Evolutionary conservation across 2,888 invertebrate species (phyloP), one percentile per base, ranked within the genome.

Genomic region (Euspilapteryx auroguttella): DNA sequence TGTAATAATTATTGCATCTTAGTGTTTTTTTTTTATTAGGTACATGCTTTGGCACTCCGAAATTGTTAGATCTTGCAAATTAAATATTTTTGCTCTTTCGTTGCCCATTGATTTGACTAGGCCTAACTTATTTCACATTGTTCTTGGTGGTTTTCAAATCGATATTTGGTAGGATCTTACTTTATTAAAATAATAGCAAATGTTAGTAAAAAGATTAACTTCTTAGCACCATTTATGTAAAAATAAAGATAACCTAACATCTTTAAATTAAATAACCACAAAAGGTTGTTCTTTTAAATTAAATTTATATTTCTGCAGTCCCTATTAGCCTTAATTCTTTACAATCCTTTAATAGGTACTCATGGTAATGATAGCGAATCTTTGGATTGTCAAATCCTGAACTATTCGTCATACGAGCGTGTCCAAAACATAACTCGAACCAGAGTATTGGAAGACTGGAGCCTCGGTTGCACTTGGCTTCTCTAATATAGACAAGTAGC

Each of bases 341-440:
- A n/a, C n/a, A n/a, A n/a, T n/a, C n/a, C n/a, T n/a, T n/a, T n/a
- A n/a, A n/a, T n/a, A n/a, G n/a, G n/a, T n/a, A n/a, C 14, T 29
- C 22, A 24, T 42, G 42, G 40, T 44, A 40, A 40, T 35, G 21
- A 22, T 40, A 34, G 22, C 24, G 32, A 15, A 40, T 44, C 42
- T 44, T 44, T 44, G 44, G 44, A 24, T n/a, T n/a, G n/a, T n/a
- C n/a, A n/a, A n/a, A n/a, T n/a, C n/a, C n/a, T n/a, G n/a, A n/a
- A n/a, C n/a, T n/a, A n/a, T 55, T 43, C 55, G 59, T 75, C 65
- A 75, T 65, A 75, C 75, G n/a, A 75, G 55, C 5, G 75, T 75
- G 32, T 75, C 73, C 33, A 75, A 47, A n/a, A 49, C 59, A 32
- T 75, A 75, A 7, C 57, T 51, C 6, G 57, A 42, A 6, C 44